Conservation (phyloP, 2,797 vertebrate genomes). For the Bovichtus diacanthus region DNA sequence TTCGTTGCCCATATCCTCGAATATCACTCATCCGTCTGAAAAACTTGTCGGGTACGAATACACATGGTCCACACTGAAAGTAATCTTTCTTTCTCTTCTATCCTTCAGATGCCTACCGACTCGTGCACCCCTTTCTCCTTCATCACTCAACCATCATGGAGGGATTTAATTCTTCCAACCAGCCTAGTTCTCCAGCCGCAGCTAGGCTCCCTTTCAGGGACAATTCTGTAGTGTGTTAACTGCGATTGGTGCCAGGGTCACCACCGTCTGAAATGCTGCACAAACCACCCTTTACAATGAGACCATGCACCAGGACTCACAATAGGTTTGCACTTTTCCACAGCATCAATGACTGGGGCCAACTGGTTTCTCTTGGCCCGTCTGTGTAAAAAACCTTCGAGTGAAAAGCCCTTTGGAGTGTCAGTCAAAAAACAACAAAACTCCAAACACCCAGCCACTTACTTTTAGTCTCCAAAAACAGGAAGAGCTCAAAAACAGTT, state of each 20-base stretch:
- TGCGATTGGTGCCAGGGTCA: conserved; percentile 44
- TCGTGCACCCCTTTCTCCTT: conserved; percentile 11
- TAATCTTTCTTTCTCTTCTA: conserved; percentile 25
- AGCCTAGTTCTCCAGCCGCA: conserved; percentile 10
- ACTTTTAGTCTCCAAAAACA: conserved; percentile 21
- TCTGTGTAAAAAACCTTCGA: conserved; percentile 19
- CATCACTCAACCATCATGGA: conserved; percentile 53
- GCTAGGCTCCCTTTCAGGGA: conserved; percentile 39
- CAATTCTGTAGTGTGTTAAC: conserved; percentile 44
- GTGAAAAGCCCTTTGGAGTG: conserved; percentile 46
- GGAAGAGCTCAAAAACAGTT: neutral
- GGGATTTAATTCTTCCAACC: conserved; percentile 51
- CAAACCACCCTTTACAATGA: conserved; percentile 42
- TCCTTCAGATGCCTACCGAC: neutral
- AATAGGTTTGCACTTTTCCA: conserved; percentile 48
- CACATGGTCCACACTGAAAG: neutral
- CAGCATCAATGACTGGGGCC: conserved; percentile 53
- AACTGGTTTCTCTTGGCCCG: conserved; percentile 37
- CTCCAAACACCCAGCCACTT: conserved; percentile 43
- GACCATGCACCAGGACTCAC: conserved; percentile 43
- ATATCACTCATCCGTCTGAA: conserved; percentile 55
- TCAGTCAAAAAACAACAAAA: conserved; percentile 52
- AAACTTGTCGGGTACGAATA: conserved; percentile 5
- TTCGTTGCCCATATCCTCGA: conserved; percentile 54
- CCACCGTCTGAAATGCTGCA: conserved; percentile 45